Percentiles rank a stretch among this genome's conserved stretches.
Conservation (phyloP, 2,113 vertebrate species). For the Boleophthalmus pectinirostris region DNA sequence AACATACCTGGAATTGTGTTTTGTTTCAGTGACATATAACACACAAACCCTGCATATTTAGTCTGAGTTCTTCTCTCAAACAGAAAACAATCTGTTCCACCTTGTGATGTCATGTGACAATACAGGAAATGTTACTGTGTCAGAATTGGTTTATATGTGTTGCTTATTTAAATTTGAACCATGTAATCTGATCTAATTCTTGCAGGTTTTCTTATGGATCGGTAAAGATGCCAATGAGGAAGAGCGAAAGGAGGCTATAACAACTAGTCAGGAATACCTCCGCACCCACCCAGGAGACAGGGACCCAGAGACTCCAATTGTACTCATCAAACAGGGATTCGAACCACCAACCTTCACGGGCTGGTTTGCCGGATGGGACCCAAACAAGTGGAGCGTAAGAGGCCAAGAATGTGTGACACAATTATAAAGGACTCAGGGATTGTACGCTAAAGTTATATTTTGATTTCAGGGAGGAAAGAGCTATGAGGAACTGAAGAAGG, state of each 20-base stretch:
- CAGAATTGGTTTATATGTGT: neutral
- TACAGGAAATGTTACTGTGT: neutral
- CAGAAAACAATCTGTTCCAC: too few relatives aligned
- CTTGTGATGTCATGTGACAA: too few relatives aligned
- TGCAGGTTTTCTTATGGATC: constrained; percentile 86
- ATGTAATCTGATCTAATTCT: neutral
- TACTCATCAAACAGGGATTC: constrained; percentile 85
- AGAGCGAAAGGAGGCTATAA: constrained; percentile 77
- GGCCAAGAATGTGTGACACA: neutral
- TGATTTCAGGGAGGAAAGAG: constrained; percentile 81
- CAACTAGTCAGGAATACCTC: constrained; percentile 82
- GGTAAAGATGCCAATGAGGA: constrained; percentile 80
- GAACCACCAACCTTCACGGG: constrained; percentile 89
- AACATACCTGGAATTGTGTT: too few relatives aligned
- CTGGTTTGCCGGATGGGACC: constrained; percentile 90
- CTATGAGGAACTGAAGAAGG: constrained; percentile 85
- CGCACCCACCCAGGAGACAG: constrained; percentile 82
- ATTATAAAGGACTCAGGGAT: neutral
- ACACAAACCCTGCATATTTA: too few relatives aligned
- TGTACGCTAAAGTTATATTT: constrained; percentile 14
- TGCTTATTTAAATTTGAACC: neutral
- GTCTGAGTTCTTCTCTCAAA: too few relatives aligned
- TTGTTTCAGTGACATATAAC: too few relatives aligned
- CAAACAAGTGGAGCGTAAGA: constrained; percentile 85
- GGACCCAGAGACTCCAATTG: constrained; percentile 80